phyloP scores from a whole-genome alignment of 2,888 invertebrate species.

The Microdon myrmicae region DNA sequence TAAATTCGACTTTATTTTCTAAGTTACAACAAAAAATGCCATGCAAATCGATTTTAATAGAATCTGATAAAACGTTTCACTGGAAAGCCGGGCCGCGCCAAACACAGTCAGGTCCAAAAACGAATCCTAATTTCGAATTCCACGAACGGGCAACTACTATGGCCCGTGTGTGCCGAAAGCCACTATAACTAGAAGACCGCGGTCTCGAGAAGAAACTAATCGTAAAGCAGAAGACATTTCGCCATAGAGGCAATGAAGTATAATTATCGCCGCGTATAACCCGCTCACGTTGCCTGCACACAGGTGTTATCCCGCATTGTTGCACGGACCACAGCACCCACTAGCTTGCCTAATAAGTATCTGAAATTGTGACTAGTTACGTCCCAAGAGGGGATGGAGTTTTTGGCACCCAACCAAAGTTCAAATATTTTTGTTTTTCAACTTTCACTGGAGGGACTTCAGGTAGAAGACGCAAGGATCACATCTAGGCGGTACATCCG shows the following conservation, averaged over 20 bases:
- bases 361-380: constrained; percentile 19
- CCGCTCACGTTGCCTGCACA: constrained; percentile 38
- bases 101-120: too few species aligned
- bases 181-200: too few species aligned
- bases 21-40: constrained; percentile 10
- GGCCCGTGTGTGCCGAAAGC: too few species aligned
- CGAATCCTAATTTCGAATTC: too few species aligned
- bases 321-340: constrained; percentile 25
- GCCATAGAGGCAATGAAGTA: constrained; percentile 29
- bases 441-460: constrained; percentile 31
- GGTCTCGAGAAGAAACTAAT: too few species aligned
- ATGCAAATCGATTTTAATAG: constrained; percentile 20
- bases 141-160: too few species aligned
- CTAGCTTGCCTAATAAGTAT: constrained; percentile 15
- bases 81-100: constrained; percentile 33
- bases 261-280: constrained; percentile 33
- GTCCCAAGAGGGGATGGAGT: background rate
- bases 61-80: constrained; percentile 41
- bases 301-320: constrained; percentile 42
- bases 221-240: too few species aligned
- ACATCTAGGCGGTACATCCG: too few species aligned
- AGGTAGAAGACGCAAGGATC: too few species aligned
- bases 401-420: too few species aligned
- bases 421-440: background rate
- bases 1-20: too few species aligned